Evolutionary conservation across 2,797 vertebrate genomes (phyloP).

Genomic region (Enteromius mattozi): DNA sequence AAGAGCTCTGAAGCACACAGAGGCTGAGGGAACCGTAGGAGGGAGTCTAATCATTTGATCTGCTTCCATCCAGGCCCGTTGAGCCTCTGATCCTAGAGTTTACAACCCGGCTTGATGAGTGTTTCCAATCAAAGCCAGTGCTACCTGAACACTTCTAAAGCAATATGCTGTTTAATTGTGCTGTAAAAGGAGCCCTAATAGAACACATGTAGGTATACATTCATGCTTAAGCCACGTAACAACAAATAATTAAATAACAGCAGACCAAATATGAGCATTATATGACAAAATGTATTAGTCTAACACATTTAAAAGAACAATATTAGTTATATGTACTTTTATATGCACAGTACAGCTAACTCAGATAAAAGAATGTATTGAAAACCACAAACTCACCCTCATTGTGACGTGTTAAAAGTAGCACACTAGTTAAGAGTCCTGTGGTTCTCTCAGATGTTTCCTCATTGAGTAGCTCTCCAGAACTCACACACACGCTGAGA

Average conservation of each 20-base stretch:
- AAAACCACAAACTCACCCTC: slow-evolving; percentile 43
- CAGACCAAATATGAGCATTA: neutral
- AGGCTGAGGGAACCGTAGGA: neutral
- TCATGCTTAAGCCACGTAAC: neutral
- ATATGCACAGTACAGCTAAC: neutral
- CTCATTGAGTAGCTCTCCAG: slow-evolving; percentile 27
- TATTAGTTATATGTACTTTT: neutral
- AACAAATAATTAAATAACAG: neutral
- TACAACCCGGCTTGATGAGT: slow-evolving; percentile 16
- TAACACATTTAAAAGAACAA: neutral
- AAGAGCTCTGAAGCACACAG: slow-evolving; percentile 21
- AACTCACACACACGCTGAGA: slow-evolving; percentile 33
- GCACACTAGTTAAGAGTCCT: neutral
- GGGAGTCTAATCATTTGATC: slow-evolving; percentile 37
- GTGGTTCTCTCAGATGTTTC: slow-evolving; percentile 18
- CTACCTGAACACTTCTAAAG: slow-evolving; percentile 22
- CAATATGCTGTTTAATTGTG: slow-evolving; percentile 16
- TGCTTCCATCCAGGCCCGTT: slow-evolving; percentile 29
- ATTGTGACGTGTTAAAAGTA: slow-evolving; percentile 19
- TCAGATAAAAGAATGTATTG: neutral
- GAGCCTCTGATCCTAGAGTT: slow-evolving; percentile 42
- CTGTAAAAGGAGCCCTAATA: neutral
- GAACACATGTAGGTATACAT: neutral
- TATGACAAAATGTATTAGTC: neutral
- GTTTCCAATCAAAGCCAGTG: slow-evolving; percentile 33